Evolutionary conservation across 2,888 invertebrate genomes (phyloP).

Genomic region (Eustalomyia histrio): DNA sequence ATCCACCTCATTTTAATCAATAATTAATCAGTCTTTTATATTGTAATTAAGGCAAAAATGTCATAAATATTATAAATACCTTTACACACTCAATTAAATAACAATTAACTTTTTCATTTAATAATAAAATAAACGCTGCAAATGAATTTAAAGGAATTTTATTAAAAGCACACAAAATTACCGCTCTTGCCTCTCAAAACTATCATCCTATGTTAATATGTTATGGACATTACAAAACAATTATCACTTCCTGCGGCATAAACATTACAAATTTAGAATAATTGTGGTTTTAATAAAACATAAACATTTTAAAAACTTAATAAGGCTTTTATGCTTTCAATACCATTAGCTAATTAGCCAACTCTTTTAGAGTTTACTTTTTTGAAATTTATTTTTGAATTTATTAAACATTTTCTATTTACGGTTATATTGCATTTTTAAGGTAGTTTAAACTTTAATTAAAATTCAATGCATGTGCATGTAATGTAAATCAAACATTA

Average conservation of each 20-base stretch:
- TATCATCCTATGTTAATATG: not conserved
- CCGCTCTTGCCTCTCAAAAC: not conserved
- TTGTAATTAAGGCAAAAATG: not conserved
- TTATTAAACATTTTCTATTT: conserved; percentile 13
- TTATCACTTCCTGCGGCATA: conserved; percentile 7
- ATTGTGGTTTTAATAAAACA: conserved; percentile 6
- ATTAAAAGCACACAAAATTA: not conserved
- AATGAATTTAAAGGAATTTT: not conserved
- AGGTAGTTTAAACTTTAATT: conserved; percentile 17
- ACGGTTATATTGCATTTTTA: conserved; percentile 21
- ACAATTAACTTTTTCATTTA: conserved; percentile 8
- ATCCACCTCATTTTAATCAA: too few relatives aligned
- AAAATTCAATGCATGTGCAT: conserved; percentile 8
- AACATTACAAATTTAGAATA: conserved; percentile 21
- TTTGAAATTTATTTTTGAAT: not conserved
- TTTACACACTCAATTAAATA: conserved; percentile 4
- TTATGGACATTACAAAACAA: not conserved
- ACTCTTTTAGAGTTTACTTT: not conserved
- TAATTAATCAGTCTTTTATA: too few relatives aligned
- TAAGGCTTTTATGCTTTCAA: not conserved
- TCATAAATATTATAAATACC: not conserved
- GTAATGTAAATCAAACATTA: conserved; percentile 23
- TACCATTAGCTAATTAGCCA: conserved; percentile 10
- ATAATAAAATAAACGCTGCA: not conserved
- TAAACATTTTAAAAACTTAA: conserved; percentile 22